Base-by-base conservation (phyloP, 1,140 invertebrate species). In the Melitaea cinxia region DNA sequence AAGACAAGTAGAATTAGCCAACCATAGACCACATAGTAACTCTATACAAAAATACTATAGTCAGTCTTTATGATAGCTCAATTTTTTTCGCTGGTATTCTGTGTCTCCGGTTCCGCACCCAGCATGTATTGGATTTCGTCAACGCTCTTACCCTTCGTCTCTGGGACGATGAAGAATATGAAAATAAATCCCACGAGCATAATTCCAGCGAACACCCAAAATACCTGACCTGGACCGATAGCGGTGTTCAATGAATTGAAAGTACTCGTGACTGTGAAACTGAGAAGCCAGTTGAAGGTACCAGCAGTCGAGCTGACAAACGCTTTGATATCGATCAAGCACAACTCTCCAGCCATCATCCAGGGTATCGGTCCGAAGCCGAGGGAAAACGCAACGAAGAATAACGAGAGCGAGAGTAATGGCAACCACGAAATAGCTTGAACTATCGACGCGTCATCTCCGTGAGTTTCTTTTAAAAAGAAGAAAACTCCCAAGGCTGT, bases 131-230 rank as follows among this genome's bases (percentile, higher is more conserved):
- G 95, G 75, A 98, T 96, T 85, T 98, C 95, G 54, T 97, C 95
- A 3, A 97, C 88, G 35, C 94, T 94, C 84, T 96, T 97, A 7
- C 97, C 97, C 91, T 98, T 98, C 0, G 97, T 98, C 88, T 99
- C 97, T 0, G 97, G 96, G 4, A 98, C 93, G 14, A 96, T 81
- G 45, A 96, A 92, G 68, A 93, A 94, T n/a, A 97, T 94, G 69
- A 98, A 96, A 2, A 96, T 53, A 26, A 94, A 92, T 5, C 95
- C 95, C 9, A 96, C 1, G 0, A 93, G 80, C 56, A 96, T 95
- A 47, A 97, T 91, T 2, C 89, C 93, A 4, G 95, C 93, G 80
- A 97, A 98, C 15, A 97, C 82, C 94, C 95, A 97, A 85, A 97
- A 98, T 12, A 95, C 94, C 23, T 92, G 92, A 24, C 93, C 93